A percentile compares a stretch with the other conserved stretches of the same genome.
These are phyloP conservation scores for Spatulosminthurus flaviceps DNA, from an alignment of 2,888 invertebrate genomes.

Conservation along the genomic window DNA sequence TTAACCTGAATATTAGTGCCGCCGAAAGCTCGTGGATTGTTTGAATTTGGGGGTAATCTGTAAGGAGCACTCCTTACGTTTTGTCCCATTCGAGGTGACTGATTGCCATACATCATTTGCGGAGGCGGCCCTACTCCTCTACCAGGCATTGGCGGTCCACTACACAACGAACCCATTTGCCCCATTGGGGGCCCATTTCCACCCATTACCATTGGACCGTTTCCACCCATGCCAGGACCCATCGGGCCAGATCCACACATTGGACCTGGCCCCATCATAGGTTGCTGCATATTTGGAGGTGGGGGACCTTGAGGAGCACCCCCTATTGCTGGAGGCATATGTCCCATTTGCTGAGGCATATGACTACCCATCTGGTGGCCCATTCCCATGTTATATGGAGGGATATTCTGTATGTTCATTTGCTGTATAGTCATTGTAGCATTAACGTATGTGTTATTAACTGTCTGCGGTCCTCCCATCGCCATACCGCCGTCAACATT, in stretches of 20 bases:
- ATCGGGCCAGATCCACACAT: constrained; percentile 51
- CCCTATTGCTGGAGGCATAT: constrained; percentile 53
- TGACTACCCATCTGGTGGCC: constrained; percentile 52
- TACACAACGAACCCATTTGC: constrained; percentile 65
- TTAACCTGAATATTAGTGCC: constrained; percentile 91
- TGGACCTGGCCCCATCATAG: constrained; percentile 60
- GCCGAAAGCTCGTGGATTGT: constrained; percentile 73
- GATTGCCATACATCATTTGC: constrained; percentile 56
- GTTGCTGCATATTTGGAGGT: constrained; percentile 52
- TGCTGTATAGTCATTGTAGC: constrained; percentile 69
- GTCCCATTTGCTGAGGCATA: constrained; percentile 49
- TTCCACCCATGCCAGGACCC: constrained; percentile 54
- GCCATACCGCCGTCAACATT: constrained; percentile 63
- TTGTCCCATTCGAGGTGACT: constrained; percentile 53
- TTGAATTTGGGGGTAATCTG: constrained; percentile 68
- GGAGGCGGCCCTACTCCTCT: constrained; percentile 59
- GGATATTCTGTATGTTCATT: constrained; percentile 68
- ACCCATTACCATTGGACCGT: constrained; percentile 25
- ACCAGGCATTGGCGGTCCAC: constrained; percentile 43
- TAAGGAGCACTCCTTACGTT: constrained; percentile 69
- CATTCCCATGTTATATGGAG: constrained; percentile 62
- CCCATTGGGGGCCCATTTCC: constrained; percentile 64
- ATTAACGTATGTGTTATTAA: constrained; percentile 69
- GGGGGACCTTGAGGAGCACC: constrained; percentile 48
- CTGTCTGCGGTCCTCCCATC: constrained; percentile 66